phyloP scores from a whole-genome alignment of 2,113 vertebrate genomes.

The Albula goreensis region DNA sequence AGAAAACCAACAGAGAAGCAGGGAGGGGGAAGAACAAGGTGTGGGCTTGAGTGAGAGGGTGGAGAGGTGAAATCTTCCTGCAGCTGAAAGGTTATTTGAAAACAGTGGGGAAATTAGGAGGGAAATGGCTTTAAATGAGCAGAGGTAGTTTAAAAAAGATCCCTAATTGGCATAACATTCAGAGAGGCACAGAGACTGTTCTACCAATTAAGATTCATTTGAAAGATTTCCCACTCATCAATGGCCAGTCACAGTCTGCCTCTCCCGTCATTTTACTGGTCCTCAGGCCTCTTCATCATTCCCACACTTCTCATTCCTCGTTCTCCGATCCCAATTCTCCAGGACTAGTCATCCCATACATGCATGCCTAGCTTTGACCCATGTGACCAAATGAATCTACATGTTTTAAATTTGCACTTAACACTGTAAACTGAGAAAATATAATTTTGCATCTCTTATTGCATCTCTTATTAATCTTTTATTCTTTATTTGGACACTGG shows the following conservation, averaged over 20 bases:
- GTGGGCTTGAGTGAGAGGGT: background rate
- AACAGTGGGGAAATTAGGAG: constrained; percentile 14
- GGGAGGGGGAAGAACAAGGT: background rate
- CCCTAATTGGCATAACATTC: constrained; percentile 31
- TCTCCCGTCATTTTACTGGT: background rate
- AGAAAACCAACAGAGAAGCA: background rate
- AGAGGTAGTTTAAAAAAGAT: constrained; percentile 13
- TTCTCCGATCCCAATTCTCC: background rate
- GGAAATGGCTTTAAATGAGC: constrained; percentile 11
- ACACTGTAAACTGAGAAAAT: too few relatives aligned
- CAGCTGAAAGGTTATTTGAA: background rate
- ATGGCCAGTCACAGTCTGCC: background rate
- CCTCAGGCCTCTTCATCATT: background rate
- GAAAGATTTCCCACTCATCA: constrained; percentile 14
- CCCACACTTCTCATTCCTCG: background rate
- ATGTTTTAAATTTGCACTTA: too few relatives aligned
- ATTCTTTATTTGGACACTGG: background rate
- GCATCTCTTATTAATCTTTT: background rate
- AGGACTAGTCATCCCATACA: background rate
- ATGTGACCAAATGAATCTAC: too few relatives aligned
- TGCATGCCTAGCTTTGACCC: background rate
- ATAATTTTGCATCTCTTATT: too few relatives aligned
- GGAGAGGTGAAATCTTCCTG: background rate
- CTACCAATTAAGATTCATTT: constrained; percentile 34
- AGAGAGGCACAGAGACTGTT: constrained; percentile 19